Evolutionary conservation across 2,113 vertebrate species (phyloP), one percentile per base, ranked within the genome.

Genomic region (Lathamus discolor): DNA sequence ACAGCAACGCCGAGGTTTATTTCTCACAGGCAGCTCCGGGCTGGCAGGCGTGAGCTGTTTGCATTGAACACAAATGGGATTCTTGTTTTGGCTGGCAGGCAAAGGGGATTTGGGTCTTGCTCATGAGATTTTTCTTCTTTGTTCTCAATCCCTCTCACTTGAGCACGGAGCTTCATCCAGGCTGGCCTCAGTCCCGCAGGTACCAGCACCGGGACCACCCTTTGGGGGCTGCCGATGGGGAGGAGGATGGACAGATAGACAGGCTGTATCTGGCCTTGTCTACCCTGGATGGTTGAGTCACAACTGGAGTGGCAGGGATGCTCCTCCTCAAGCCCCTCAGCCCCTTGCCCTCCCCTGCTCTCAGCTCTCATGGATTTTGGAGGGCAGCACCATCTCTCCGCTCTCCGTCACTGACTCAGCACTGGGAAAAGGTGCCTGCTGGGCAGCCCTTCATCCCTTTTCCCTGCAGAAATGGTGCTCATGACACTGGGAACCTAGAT

Each of bases 11-110:
- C 1, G 3, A 46, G 93, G 43, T 61, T 81, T 70, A 64, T 49
- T 87, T 19, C 11, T 49, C 77, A 73, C 73, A 86, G 44, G 91
- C 79, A 54, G 83, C 3, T 10, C 80, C 1, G 25, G 62, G 86
- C 86, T 94, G 95, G 93, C 96, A 96, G 66, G 73, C 64, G 0
- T 12, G 69, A 97, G 93, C 81, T 81, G 90, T 86, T 86, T n/a
- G n/a, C 37, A 3, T 88, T 76, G 33, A 68, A 79, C 94, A 82
- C 41, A 70, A 88, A 75, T 0, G 6, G 2, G 1, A 49, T 88
- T 90, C 92, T 67, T 79, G 69, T 93, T 95, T 93, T 94, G 95
- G 93, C 93, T 96, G 95, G 61, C 95, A 95, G 86, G 94, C 79
- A 84, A 43, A 96, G 81, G 86, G 77, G 95, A 93, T 94, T 96